Evolutionary conservation across 1,140 invertebrate genomes (phyloP).

Genomic region (Yoshiicerus persimilis): DNA sequence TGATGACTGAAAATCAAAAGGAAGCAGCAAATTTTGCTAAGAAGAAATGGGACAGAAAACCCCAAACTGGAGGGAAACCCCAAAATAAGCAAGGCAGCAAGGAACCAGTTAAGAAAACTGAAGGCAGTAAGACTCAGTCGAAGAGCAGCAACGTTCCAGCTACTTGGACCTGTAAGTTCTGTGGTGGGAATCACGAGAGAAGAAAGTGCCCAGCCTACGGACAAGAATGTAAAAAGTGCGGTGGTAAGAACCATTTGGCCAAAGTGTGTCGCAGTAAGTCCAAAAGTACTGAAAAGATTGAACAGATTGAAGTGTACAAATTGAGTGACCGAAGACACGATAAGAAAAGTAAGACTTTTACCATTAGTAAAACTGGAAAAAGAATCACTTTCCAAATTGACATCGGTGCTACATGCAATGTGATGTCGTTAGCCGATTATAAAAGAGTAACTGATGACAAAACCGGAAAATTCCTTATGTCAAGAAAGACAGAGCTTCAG

Average conservation of each 20-base stretch:
- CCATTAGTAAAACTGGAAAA: background rate
- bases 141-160: no score
- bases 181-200: background rate
- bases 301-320: background rate
- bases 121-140: no score
- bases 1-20: background rate
- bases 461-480: background rate
- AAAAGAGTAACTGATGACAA: background rate
- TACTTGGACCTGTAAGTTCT: background rate
- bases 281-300: background rate
- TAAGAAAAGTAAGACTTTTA: background rate
- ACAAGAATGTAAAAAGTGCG: background rate
- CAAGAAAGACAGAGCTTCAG: background rate
- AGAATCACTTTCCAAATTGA: background rate
- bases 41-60: background rate
- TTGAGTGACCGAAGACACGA: background rate
- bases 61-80: background rate
- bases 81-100: background rate
- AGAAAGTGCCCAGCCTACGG: background rate
- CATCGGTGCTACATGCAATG: background rate
- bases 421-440: background rate
- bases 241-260: background rate
- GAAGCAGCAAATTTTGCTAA: background rate
- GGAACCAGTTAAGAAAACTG: background rate
- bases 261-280: background rate